A percentile compares a stretch with the other conserved stretches of the same genome.
phyloP scores from a whole-genome alignment of 2,888 invertebrate genomes.

The Cactoblastis cactorum region DNA sequence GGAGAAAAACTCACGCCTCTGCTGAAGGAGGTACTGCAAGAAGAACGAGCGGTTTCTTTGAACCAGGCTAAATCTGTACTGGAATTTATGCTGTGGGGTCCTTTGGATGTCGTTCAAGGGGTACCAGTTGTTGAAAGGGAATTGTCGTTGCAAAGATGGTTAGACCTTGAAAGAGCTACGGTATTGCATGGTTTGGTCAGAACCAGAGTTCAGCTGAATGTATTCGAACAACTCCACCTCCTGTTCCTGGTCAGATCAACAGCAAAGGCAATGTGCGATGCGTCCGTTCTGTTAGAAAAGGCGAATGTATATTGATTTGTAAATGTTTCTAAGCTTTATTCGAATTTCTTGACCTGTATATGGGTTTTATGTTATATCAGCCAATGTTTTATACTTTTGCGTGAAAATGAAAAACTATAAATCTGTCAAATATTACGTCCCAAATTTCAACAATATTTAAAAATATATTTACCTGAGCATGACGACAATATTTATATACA shows the following conservation, averaged over 20 bases:
- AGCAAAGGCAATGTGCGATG: conserved; percentile 90
- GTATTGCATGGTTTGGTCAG: conserved; percentile 90
- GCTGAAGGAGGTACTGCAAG: conserved; percentile 82
- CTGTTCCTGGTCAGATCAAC: conserved; percentile 91
- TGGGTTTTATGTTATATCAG: conserved; percentile 12
- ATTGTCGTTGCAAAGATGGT: conserved; percentile 89
- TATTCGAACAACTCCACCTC: conserved; percentile 89
- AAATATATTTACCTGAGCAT: too few relatives aligned
- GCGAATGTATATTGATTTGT: conserved; percentile 64
- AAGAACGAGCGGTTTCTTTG: conserved; percentile 83
- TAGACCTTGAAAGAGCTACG: conserved; percentile 92
- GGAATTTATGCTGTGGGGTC: conserved; percentile 94
- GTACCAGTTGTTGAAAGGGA: conserved; percentile 85
- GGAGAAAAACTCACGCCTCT: conserved; percentile 83
- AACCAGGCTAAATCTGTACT: conserved; percentile 89
- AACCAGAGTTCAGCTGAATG: conserved; percentile 85
- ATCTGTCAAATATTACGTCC: too few relatives aligned
- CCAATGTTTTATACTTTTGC: neutral
- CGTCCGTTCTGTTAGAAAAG: conserved; percentile 71
- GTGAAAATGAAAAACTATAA: neutral
- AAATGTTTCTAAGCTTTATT: conserved; percentile 28
- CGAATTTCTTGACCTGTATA: conserved; percentile 15
- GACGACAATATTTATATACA: too few relatives aligned
- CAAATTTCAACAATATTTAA: too few relatives aligned
- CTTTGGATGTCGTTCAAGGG: conserved; percentile 86